Percentiles rank a stretch among this genome's conserved stretches.
These are phyloP conservation scores for Drosophila nigrodunni DNA, from an alignment of 1,140 invertebrate species.

Conservation along the genomic window DNA sequence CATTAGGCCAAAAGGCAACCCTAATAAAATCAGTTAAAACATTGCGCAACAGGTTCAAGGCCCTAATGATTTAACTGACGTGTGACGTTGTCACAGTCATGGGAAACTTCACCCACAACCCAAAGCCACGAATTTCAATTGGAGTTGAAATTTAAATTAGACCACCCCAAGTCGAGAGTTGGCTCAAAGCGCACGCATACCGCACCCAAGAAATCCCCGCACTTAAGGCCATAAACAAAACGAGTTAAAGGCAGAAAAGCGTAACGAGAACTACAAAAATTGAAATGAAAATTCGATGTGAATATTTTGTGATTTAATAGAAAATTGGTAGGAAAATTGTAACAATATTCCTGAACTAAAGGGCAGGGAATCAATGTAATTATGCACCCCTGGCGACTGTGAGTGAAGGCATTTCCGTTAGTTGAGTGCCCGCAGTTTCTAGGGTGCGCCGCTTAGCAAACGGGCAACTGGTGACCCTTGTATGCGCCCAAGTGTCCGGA, in stretches of 20 bases:
- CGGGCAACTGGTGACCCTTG: constrained; percentile 52
- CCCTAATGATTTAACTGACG: constrained; percentile 35
- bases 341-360: constrained; percentile 8
- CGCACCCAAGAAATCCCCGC: constrained; percentile 57
- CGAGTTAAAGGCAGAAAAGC: constrained; percentile 36
- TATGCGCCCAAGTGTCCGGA: constrained; percentile 77
- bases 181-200: constrained; percentile 56
- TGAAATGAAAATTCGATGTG: constrained; percentile 68
- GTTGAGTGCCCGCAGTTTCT: constrained; percentile 49
- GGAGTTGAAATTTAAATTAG: constrained; percentile 10
- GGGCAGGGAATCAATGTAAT: constrained; percentile 62
- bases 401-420: constrained; percentile 75
- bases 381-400: constrained; percentile 67
- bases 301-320: constrained; percentile 50
- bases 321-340: not conserved
- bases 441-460: not conserved
- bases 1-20: constrained; percentile 53
- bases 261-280: constrained; percentile 73
- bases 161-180: constrained; percentile 8
- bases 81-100: constrained; percentile 57
- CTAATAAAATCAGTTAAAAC: constrained; percentile 72
- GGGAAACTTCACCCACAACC: constrained; percentile 57
- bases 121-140: constrained; percentile 16
- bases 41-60: constrained; percentile 53
- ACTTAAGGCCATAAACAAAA: constrained; percentile 9